Evolutionary conservation across 2,888 invertebrate species (phyloP), one percentile per base, ranked within the genome.

Genomic region (Gymnosoma rotundatum): DNA sequence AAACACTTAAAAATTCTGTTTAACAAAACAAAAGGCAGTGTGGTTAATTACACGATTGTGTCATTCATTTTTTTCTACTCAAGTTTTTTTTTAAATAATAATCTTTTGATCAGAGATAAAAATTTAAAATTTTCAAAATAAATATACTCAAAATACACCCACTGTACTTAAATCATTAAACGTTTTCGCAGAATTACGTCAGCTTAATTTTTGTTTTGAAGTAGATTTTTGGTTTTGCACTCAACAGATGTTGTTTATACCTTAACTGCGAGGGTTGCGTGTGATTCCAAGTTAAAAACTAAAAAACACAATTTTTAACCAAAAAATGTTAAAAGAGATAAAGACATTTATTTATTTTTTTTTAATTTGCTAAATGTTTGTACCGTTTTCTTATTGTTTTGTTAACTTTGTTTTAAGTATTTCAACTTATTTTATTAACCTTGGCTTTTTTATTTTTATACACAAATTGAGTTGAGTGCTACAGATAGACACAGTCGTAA

Each of bases 161-260:
- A 83, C 78, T 69, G 78, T 78, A 7, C 8, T 58, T 69, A 66
- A 50, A 8, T 21, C 32, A 66, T 74, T 14, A 76, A 64, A 76
- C 38, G 67, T 81, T 74, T 78, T 78, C 74, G 78, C 81, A 48
- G 74, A 74, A 84, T 84, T 84, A 84, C 84, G 84, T 84, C 81
- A 84, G 78, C 69, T 60, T 8, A 66, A 9, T 73, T 61, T 21
- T 61, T 63, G 20, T 73, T 80, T 58, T 32, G 18, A 75, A 50
- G n/a, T 12, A 32, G n/a, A 54, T 32, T 73, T 78, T 78, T 73
- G 32, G n/a, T 70, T 84, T 78, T 63, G 69, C 80, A 74, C 56
- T 78, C 69, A 74, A 78, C 83, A 83, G 75, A 79, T 80, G 83
- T 66, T 75, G 73, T 60, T 73, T 82, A 12, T 21, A 70, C 16